phyloP scores from a whole-genome alignment of 2,113 vertebrate species.

The Chloebia gouldiae region DNA sequence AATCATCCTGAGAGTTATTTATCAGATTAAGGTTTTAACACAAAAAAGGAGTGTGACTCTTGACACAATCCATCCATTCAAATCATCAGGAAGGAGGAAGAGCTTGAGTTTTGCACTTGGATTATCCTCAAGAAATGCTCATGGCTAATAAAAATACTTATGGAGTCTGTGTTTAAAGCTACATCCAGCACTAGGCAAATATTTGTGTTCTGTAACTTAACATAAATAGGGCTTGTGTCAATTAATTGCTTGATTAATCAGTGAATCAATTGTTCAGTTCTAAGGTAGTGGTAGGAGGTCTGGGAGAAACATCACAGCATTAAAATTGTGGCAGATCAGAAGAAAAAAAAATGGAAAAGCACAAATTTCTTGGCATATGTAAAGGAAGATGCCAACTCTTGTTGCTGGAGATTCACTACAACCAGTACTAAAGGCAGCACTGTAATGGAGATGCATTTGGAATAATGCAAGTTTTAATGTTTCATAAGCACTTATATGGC shows the following conservation, averaged over 20 bases:
- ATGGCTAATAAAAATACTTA: not conserved
- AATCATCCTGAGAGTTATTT: not conserved
- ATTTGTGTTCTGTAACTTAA: conserved; percentile 15
- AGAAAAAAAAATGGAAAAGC: not conserved
- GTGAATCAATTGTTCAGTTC: not conserved
- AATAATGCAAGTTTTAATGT: not conserved
- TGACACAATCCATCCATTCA: not conserved
- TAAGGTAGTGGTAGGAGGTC: not conserved
- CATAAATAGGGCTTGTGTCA: conserved; percentile 35
- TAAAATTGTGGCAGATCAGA: not conserved
- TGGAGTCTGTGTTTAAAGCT: not conserved
- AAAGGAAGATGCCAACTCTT: not conserved
- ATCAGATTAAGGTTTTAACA: conserved; percentile 6
- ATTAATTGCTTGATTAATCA: conserved; percentile 51
- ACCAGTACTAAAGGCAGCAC: not conserved
- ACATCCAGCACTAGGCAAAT: conserved; percentile 24
- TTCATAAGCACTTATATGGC: not conserved
- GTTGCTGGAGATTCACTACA: not conserved
- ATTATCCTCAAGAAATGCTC: not conserved
- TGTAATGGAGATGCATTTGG: not conserved
- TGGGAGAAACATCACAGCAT: not conserved
- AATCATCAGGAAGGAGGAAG: conserved; percentile 1
- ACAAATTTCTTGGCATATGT: not conserved
- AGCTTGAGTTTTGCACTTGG: not conserved
- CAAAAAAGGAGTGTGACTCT: not conserved